phyloP scores from a whole-genome alignment of 2,113 vertebrate genomes.

The Myiozetetes cayanensis region DNA sequence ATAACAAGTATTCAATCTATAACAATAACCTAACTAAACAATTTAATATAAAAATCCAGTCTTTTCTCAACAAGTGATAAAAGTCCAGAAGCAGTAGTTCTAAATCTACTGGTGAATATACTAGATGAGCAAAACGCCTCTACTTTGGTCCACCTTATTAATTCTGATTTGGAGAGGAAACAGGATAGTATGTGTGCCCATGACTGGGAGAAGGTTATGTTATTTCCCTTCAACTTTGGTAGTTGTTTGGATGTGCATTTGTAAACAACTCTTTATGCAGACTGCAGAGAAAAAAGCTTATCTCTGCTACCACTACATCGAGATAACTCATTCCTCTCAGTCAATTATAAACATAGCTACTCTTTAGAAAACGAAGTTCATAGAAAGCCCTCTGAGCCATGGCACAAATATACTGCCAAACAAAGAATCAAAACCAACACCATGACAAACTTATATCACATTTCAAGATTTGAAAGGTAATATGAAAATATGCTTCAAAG shows the following conservation, averaged over 20 bases:
- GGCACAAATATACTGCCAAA: neutral
- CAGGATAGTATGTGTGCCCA: rapidly evolving
- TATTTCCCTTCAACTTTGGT: neutral
- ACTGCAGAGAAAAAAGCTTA: neutral
- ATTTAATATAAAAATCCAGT: neutral
- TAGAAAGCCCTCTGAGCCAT: neutral
- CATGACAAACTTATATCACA: neutral
- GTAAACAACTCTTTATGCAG: neutral
- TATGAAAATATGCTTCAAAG: neutral
- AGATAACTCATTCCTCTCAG: neutral
- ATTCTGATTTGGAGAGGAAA: neutral
- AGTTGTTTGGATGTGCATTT: neutral
- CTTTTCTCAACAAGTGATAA: neutral
- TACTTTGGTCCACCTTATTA: neutral
- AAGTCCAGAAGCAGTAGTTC: neutral
- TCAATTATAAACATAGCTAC: neutral
- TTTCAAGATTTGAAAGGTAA: neutral
- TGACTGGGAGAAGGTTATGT: rapidly evolving
- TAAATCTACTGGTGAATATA: neutral
- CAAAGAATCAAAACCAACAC: neutral
- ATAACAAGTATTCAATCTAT: neutral
- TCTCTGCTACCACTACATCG: neutral
- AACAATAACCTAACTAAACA: neutral
- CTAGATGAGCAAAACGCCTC: neutral
- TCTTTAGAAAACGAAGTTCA: neutral